Evolutionary conservation across 2,797 vertebrate genomes (phyloP).

Genomic region (Todus mexicanus): DNA sequence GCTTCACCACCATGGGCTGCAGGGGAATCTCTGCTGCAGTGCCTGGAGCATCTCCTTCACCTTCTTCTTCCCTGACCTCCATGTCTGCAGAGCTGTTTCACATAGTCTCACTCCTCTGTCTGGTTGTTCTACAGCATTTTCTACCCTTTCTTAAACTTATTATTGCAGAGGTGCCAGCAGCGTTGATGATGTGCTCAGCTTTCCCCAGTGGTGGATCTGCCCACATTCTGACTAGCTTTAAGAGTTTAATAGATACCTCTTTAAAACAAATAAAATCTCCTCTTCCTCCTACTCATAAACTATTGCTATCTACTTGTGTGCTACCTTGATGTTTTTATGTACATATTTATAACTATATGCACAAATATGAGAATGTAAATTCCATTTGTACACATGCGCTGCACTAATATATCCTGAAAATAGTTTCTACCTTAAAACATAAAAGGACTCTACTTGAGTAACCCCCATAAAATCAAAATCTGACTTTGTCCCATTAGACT

Average conservation of each 20-base stretch:
- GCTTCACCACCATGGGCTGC: neutral
- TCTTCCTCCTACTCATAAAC: neutral
- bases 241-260: neutral
- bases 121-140: neutral
- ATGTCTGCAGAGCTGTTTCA: neutral
- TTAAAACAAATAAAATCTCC: neutral
- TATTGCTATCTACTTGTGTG: neutral
- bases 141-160: neutral
- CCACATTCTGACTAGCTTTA: neutral
- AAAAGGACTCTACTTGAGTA: neutral
- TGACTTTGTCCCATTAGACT: neutral
- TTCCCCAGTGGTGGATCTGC: neutral
- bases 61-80: neutral
- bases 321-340: neutral
- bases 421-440: neutral
- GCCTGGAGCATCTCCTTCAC: neutral
- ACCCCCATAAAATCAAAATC: neutral
- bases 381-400: neutral
- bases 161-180: neutral
- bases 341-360: neutral
- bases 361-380: neutral
- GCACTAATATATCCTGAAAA: neutral
- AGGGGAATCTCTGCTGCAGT: neutral
- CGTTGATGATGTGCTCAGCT: neutral
- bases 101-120: neutral